These are phyloP conservation scores for Melopsittacus undulatus DNA, from an alignment of 2,797 vertebrate species.

Conservation along the genomic window DNA sequence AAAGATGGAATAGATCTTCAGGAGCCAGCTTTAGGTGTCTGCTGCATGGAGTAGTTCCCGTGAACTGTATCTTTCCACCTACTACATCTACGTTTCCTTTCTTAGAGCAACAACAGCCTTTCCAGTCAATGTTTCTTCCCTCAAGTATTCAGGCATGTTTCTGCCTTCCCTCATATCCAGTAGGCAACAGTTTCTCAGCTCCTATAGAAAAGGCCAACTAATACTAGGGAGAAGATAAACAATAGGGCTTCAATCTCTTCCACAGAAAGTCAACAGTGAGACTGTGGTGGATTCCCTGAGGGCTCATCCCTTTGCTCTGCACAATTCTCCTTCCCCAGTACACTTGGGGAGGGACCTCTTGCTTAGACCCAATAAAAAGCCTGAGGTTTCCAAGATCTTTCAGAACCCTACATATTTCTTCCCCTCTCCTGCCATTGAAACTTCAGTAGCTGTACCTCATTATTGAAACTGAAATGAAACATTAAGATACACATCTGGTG, in stretches of 20 bases:
- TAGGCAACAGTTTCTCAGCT: background rate
- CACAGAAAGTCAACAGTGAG: background rate
- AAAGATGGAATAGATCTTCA: background rate
- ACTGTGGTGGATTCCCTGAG: background rate
- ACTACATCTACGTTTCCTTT: background rate
- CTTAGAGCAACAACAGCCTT: background rate
- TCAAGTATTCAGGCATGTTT: background rate
- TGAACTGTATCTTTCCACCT: background rate
- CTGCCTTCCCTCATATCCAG: background rate
- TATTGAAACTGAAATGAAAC: background rate
- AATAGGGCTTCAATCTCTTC: background rate
- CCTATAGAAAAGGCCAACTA: background rate
- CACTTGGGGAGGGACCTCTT: background rate
- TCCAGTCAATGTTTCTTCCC: background rate
- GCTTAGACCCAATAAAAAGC: background rate
- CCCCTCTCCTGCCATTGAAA: rapidly evolving
- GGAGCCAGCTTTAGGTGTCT: background rate
- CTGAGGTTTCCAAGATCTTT: background rate
- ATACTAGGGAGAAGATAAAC: background rate
- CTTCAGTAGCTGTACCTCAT: background rate
- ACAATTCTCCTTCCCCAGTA: background rate
- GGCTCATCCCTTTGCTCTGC: background rate
- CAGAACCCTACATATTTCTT: background rate
- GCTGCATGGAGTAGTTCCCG: background rate
- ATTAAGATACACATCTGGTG: background rate